Conservation (phyloP, 2,888 invertebrate genomes). For the Caradrina kadenii region DNA sequence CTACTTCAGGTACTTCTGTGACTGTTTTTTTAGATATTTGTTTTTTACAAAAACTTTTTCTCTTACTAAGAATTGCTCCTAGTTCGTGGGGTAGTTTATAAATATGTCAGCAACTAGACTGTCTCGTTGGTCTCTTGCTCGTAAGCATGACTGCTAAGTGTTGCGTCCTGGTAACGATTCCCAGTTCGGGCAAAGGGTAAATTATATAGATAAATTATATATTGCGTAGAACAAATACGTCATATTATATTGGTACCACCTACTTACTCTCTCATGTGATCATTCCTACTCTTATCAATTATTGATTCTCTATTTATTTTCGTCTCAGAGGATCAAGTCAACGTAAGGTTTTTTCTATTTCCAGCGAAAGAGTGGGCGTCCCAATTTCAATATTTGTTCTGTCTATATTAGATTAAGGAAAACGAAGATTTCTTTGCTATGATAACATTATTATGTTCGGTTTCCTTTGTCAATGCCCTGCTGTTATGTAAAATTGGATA, state of each 20-base stretch:
- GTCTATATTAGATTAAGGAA: constrained; percentile 11
- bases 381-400: constrained; percentile 22
- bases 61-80: too few species aligned
- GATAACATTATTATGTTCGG: constrained; percentile 5
- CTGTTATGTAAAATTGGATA: background rate
- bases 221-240: background rate
- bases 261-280: background rate
- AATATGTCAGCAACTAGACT: too few species aligned
- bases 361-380: background rate
- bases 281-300: background rate
- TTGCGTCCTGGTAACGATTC: too few species aligned
- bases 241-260: background rate
- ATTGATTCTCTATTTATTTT: constrained; percentile 31
- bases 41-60: too few species aligned
- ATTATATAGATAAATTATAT: too few species aligned
- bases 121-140: too few species aligned
- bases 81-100: too few species aligned
- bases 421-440: background rate
- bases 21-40: too few species aligned
- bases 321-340: background rate
- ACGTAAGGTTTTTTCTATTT: constrained; percentile 10
- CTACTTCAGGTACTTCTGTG: too few species aligned
- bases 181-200: too few species aligned
- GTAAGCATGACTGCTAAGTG: too few species aligned
- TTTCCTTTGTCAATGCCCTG: background rate